These are phyloP conservation scores for Silvanus unidentatus DNA, from an alignment of 2,888 invertebrate genomes.

Conservation along the genomic window DNA sequence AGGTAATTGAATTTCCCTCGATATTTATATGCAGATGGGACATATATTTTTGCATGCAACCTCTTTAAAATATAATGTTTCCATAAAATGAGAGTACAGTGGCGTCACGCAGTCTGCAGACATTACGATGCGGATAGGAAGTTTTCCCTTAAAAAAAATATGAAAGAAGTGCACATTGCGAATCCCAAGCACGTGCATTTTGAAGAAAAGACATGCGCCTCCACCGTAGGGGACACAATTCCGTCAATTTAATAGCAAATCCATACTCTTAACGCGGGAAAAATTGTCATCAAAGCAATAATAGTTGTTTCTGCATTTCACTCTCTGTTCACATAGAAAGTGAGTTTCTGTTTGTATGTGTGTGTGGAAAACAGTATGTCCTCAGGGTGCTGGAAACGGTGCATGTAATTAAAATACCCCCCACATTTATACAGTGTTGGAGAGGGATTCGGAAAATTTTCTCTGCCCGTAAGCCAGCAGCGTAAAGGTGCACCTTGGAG, in stretches of 20 bases:
- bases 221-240: conserved; percentile 10
- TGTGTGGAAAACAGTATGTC: not conserved
- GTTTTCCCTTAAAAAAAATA: not conserved
- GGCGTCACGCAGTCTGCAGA: conserved; percentile 17
- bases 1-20: no score
- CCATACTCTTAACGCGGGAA: conserved; percentile 28
- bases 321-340: no score
- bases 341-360: no score
- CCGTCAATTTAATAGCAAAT: conserved; percentile 39
- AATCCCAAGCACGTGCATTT: conserved; percentile 34
- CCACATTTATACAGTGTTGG: no score
- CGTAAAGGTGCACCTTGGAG: conserved; percentile 26
- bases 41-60: no score
- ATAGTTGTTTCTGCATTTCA: no score
- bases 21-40: no score
- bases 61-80: no score
- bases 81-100: conserved; percentile 1
- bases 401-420: conserved; percentile 25
- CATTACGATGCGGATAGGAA: no score
- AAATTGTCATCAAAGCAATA: no score
- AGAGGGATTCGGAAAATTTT: no score
- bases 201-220: conserved; percentile 28
- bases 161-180: conserved; percentile 13
- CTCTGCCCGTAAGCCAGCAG: no score
- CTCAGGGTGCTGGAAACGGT: conserved; percentile 19